A percentile compares a stretch with the other conserved stretches of the same genome.
Conservation (phyloP, 2,888 invertebrate genomes). For the Amaurobius ferox region DNA sequence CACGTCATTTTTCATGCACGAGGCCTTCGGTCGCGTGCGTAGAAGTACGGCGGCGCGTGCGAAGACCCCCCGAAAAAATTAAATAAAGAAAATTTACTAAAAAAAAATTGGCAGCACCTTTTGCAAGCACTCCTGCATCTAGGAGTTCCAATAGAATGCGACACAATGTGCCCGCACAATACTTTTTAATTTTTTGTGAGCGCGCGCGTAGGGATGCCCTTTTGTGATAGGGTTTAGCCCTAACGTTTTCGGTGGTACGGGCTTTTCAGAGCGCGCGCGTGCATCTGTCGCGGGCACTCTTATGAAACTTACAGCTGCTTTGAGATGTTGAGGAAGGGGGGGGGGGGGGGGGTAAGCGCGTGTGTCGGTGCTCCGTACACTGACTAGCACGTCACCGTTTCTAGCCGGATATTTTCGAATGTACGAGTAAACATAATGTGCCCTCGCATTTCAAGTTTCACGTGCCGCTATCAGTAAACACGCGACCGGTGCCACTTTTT, state of each 20-base stretch:
- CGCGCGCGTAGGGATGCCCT: conserved; percentile 22
- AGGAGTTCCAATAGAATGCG: conserved; percentile 22
- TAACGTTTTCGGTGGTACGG: conserved; percentile 36
- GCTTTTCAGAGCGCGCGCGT: background rate
- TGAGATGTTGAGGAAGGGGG: background rate
- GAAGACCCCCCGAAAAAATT: conserved; percentile 19
- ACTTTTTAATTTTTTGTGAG: conserved; percentile 1
- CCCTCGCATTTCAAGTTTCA: background rate
- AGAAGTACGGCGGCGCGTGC: conserved; percentile 54
- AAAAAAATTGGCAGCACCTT: conserved; percentile 11
- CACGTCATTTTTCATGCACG: background rate
- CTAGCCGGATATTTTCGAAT: background rate
- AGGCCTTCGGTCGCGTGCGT: conserved; percentile 49
- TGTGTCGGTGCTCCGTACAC: conserved; percentile 29
- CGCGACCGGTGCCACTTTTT: background rate
- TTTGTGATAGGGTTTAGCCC: conserved; percentile 32
- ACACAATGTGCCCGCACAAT: conserved; percentile 39
- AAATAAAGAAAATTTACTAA: too few relatives aligned
- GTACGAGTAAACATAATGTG: background rate
- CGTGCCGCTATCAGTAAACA: background rate
- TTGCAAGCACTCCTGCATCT: conserved; percentile 12
- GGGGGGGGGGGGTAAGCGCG: background rate
- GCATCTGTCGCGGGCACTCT: conserved; percentile 29
- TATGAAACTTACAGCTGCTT: conserved; percentile 26
- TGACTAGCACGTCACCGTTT: background rate